Base-by-base conservation (phyloP, 2,888 invertebrate species). In the Stenolophus ochropezus region DNA sequence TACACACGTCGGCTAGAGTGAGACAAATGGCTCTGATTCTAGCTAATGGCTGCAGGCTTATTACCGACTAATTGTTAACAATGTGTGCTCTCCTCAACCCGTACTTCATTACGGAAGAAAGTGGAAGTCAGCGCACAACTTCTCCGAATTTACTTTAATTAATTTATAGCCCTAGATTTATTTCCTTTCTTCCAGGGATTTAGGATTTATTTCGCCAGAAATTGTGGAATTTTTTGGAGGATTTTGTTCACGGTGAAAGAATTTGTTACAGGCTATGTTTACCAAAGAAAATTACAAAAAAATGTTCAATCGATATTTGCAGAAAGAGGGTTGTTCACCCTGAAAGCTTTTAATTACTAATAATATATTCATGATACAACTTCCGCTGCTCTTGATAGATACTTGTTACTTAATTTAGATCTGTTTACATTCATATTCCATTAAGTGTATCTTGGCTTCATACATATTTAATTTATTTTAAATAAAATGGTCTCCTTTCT, bases 31-130 rank as follows among this genome's bases (percentile, higher is more conserved):
- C 42, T 53, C 4, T n/a, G 23, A 21, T 23, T 53, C 49, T 4
- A 21, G 8, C 11, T 75, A 75, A 75, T 75, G 74, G 25, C 20
- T 51, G 51, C 51, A 20, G 21, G 5, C 23, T 21, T 20, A 74
- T 74, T 74, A 74, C 53, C 25, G 5, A 20, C 25, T 75, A 27
- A 75, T 75, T 75, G 74, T 75, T 75, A 69, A 42, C 69, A 16
- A 61, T 61, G 61, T 25, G 61, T 58, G 58, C 61, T 61, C n/a
- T 58, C 16, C 58, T 61, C 23, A 25, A 23, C n/a, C 23, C n/a
- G 2, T 4, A 58, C 58, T 58, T 23, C 21, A 61, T 61, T 61
- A 25, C 25, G n/a, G 23, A 61, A 61, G 25, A 61, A 61, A 61
- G 21, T 23, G 53, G 21, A 25, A 23, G 0, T 4, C 5, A 6